These are phyloP conservation scores for Vespertilio murinus DNA, from an alignment of 2,797 vertebrate genomes.

Conservation along the genomic window DNA sequence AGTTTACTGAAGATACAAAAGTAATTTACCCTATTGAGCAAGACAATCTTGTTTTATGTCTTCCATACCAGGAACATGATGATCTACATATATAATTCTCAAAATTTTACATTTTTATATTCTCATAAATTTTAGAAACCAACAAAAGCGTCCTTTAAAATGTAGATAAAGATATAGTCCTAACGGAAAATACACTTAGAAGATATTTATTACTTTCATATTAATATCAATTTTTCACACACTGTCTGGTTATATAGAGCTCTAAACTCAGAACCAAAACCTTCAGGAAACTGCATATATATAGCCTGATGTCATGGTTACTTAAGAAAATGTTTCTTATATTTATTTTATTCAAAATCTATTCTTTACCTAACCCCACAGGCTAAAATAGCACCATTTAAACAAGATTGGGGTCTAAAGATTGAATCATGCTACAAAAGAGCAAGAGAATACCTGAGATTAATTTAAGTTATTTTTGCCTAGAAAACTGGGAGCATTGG, in stretches of 20 bases:
- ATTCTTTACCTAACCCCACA: not conserved
- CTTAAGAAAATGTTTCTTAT: not conserved
- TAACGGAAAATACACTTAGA: not conserved
- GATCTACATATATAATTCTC: not conserved
- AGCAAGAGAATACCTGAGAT: not conserved
- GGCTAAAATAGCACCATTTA: not conserved
- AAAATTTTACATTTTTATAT: not conserved
- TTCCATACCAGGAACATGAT: not conserved
- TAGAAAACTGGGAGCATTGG: not conserved
- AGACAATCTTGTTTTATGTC: not conserved
- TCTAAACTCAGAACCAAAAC: conserved; percentile 42
- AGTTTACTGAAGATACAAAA: not conserved
- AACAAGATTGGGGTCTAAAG: not conserved
- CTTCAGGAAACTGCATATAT: not conserved
- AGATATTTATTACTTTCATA: not conserved
- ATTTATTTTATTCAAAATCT: not conserved
- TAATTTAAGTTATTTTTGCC: not conserved
- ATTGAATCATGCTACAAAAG: not conserved
- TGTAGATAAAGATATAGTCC: not conserved
- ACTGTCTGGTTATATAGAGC: not conserved
- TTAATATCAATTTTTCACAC: not conserved
- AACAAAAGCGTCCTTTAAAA: not conserved
- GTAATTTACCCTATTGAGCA: not conserved
- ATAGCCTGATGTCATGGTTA: not conserved
- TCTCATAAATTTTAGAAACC: not conserved